Evolutionary conservation across 2,113 vertebrate genomes (phyloP).

Genomic region (Perca flavescens): DNA sequence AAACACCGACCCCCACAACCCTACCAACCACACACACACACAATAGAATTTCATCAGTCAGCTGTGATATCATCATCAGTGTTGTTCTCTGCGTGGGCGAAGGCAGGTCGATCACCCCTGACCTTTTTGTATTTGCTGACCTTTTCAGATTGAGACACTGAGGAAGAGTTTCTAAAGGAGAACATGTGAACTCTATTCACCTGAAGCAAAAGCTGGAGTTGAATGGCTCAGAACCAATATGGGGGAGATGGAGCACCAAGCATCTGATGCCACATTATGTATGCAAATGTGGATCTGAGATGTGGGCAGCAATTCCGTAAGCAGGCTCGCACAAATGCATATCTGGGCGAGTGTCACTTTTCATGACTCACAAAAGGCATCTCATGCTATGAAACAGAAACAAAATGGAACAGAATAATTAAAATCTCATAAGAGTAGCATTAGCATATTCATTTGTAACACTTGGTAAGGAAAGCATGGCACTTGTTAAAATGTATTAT

Average conservation of each 20-base stretch:
- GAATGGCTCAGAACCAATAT: neutral
- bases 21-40: neutral
- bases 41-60: neutral
- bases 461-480: slow-evolving; percentile 6
- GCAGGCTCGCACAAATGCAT: neutral
- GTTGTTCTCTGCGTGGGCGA: neutral
- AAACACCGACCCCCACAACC: neutral
- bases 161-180: slow-evolving; percentile 16
- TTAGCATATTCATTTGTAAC: slow-evolving; percentile 26
- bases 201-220: slow-evolving; percentile 6
- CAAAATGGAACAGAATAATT: slow-evolving; percentile 48
- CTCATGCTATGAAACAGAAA: slow-evolving; percentile 15
- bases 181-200: slow-evolving; percentile 22
- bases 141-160: slow-evolving; percentile 59
- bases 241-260: fast-evolving
- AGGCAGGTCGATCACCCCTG: slow-evolving; percentile 29
- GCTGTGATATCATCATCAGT: slow-evolving; percentile 25
- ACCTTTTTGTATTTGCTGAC: slow-evolving; percentile 52
- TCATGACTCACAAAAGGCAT: slow-evolving; percentile 3
- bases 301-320: neutral
- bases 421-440: slow-evolving; percentile 31
- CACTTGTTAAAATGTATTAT: slow-evolving; percentile 30
- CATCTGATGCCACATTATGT: neutral
- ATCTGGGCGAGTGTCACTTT: slow-evolving; percentile 12
- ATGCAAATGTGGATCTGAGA: neutral